Evolutionary conservation across 2,888 invertebrate species (phyloP).

Genomic region (Eutolmus rufibarbis): DNA sequence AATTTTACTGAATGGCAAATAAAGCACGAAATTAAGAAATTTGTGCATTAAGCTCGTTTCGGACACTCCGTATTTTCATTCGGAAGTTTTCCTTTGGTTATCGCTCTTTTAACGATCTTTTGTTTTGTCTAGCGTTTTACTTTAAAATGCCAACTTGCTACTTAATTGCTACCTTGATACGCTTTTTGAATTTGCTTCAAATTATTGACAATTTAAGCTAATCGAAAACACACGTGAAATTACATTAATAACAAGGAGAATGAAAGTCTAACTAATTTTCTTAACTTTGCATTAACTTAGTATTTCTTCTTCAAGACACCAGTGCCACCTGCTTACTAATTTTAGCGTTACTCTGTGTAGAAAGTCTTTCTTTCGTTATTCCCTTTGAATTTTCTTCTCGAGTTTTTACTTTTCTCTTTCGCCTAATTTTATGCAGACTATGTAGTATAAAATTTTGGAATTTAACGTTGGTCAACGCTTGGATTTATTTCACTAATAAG

Average conservation of each 20-base stretch:
- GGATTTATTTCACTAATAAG: not conserved
- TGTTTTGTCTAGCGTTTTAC: not conserved
- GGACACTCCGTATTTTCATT: not conserved
- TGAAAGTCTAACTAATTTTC: not conserved
- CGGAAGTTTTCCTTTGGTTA: not conserved
- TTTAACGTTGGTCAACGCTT: not conserved
- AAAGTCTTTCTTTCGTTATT: conserved; percentile 3
- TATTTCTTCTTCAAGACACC: not conserved
- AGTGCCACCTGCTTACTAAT: not conserved
- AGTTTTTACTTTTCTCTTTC: not conserved
- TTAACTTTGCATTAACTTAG: too few species aligned
- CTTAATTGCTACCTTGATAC: not conserved
- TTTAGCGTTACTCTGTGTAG: not conserved
- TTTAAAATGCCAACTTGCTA: not conserved
- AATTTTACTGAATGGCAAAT: not conserved
- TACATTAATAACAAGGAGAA: not conserved
- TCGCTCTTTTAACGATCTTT: not conserved
- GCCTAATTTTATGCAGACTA: conserved; percentile 1
- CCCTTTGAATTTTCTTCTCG: not conserved
- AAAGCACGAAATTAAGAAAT: not conserved
- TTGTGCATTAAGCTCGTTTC: not conserved
- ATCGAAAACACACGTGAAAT: not conserved
- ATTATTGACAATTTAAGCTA: not conserved
- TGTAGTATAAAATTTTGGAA: not conserved
- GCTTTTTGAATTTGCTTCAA: not conserved